Evolutionary conservation across 2,888 invertebrate species (phyloP).

Genomic region (Orchestes rusci): DNA sequence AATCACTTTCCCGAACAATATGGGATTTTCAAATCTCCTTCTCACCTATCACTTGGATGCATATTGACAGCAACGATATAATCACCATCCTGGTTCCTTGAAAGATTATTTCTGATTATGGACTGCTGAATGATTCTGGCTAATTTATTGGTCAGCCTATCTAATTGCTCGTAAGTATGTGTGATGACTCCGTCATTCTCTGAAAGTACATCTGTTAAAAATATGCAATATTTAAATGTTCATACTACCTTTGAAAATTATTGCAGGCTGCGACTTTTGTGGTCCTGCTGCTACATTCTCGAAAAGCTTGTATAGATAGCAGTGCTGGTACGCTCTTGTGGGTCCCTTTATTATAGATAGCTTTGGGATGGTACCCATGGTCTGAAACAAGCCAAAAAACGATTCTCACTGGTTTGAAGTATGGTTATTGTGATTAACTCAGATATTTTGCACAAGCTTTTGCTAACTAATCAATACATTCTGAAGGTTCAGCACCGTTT

Average conservation of each 20-base stretch:
- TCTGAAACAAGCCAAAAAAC: too few relatives aligned
- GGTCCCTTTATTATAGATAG: conserved; percentile 62
- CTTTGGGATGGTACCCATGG: conserved; percentile 73
- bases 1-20: too few relatives aligned
- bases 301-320: conserved; percentile 45
- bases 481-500: too few relatives aligned
- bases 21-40: too few relatives aligned
- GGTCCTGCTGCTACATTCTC: conserved; percentile 49
- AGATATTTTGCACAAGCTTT: too few relatives aligned
- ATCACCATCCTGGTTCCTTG: conserved; percentile 60
- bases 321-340: conserved; percentile 39
- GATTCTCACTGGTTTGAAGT: too few relatives aligned
- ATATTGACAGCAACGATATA: conserved; percentile 72
- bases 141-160: conserved; percentile 51
- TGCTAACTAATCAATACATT: too few relatives aligned
- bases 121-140: conserved; percentile 49
- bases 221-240: background rate
- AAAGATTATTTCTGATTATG: conserved; percentile 39
- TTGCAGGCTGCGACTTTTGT: conserved; percentile 51
- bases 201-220: conserved; percentile 18
- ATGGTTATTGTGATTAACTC: too few relatives aligned
- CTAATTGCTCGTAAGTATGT: conserved; percentile 50
- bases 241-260: conserved; percentile 53
- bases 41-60: conserved; percentile 61
- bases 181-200: conserved; percentile 28